Evolutionary conservation across 1,140 invertebrate genomes (phyloP).

Genomic region (Lethrus apterus): DNA sequence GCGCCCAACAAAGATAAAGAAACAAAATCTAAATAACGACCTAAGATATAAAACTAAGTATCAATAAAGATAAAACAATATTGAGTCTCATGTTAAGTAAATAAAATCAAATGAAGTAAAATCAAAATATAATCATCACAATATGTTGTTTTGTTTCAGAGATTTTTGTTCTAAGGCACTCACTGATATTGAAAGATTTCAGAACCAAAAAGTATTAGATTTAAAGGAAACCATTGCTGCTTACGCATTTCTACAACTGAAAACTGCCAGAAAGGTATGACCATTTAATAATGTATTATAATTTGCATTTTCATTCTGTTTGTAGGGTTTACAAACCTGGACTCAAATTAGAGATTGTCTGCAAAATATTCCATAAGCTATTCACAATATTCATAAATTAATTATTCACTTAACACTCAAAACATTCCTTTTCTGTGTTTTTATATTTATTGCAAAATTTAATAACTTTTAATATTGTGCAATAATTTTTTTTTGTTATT

Average conservation of each 20-base stretch:
- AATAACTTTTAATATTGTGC: no score
- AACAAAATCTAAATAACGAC: no score
- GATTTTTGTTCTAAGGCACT: conserved; percentile 64
- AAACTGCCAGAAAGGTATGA: conserved; percentile 70
- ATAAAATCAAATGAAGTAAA: not conserved
- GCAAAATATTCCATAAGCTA: conserved; percentile 63
- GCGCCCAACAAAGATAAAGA: no score
- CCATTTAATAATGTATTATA: not conserved
- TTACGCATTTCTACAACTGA: conserved; percentile 71
- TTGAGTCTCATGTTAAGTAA: no score
- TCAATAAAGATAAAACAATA: no score
- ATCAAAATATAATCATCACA: not conserved
- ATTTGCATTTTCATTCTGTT: conserved; percentile 25
- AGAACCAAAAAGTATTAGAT: conserved; percentile 69
- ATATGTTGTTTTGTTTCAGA: conserved; percentile 46
- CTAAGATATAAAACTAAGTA: no score
- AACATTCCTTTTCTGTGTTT: no score
- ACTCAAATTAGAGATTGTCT: conserved; percentile 66
- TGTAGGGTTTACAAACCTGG: conserved; percentile 66
- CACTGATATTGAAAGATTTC: conserved; percentile 69
- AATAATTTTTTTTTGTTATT: no score
- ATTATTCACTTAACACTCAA: no score
- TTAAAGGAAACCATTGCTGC: conserved; percentile 67
- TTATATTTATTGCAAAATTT: no score
- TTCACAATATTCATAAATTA: no score